These are phyloP conservation scores for Dasypus novemcinctus DNA, from an alignment of 2,113 vertebrate genomes.

Conservation along the genomic window DNA sequence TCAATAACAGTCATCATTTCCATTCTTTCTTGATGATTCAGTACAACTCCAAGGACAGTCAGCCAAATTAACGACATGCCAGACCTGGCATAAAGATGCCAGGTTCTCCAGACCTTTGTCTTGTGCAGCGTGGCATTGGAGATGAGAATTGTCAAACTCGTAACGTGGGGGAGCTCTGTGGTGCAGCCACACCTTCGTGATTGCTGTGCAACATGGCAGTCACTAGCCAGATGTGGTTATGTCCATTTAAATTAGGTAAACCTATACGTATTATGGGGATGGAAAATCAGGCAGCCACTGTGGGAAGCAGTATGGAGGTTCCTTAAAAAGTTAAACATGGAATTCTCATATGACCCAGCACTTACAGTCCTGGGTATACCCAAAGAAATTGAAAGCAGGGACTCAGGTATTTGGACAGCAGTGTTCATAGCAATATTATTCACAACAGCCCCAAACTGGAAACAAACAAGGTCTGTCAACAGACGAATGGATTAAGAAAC, in stretches of 20 bases:
- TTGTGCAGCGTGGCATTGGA: neutral
- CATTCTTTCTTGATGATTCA: rapidly evolving
- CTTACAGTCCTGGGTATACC: no score
- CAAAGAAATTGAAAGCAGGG: no score
- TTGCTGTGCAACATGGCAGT: rapidly evolving
- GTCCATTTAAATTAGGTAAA: neutral
- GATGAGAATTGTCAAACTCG: no score
- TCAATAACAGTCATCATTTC: rapidly evolving
- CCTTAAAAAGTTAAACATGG: no score
- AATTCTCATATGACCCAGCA: no score
- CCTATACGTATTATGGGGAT: neutral
- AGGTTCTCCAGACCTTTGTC: rapidly evolving
- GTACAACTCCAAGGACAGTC: rapidly evolving
- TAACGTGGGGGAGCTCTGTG: neutral
- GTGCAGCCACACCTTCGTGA: neutral
- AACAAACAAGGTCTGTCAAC: rapidly evolving
- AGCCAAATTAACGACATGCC: neutral
- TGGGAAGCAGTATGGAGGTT: no score
- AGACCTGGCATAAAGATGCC: no score
- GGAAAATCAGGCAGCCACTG: no score
- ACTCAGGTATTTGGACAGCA: rapidly evolving
- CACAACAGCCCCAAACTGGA: rapidly evolving
- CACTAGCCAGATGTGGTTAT: rapidly evolving
- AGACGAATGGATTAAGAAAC: rapidly evolving
- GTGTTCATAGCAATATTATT: rapidly evolving